Percentiles rank a stretch among this genome's conserved stretches.
Evolutionary conservation across 2,113 vertebrate genomes (phyloP).

Genomic region (Triplophysa tibetana): DNA sequence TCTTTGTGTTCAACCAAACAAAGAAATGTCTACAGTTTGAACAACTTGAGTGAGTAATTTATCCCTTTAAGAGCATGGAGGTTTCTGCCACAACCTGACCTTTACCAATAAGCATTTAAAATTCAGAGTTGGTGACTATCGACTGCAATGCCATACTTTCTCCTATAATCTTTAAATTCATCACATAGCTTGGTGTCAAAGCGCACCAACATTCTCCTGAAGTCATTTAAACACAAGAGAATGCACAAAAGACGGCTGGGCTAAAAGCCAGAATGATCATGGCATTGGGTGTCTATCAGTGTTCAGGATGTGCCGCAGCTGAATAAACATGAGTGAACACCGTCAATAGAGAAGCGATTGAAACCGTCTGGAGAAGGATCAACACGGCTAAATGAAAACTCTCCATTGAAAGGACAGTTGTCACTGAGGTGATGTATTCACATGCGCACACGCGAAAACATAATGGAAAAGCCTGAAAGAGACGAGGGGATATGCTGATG

Average conservation of each 20-base stretch:
- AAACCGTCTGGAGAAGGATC: conserved; percentile 24
- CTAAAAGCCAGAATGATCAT: conserved; percentile 17
- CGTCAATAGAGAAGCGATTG: conserved; percentile 54
- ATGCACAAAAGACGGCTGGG: conserved; percentile 1
- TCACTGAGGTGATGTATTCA: conserved; percentile 36
- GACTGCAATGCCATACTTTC: not conserved
- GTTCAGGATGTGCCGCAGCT: conserved; percentile 43
- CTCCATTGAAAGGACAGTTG: conserved; percentile 47
- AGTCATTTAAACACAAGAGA: not conserved
- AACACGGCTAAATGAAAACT: conserved; percentile 44
- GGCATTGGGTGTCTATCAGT: conserved; percentile 43
- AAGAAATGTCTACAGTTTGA: too few species aligned
- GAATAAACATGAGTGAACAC: conserved; percentile 56
- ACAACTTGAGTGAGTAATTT: too few species aligned
- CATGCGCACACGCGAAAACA: conserved; percentile 33
- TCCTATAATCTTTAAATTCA: conserved; percentile 18
- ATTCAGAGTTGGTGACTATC: not conserved
- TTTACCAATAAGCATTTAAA: not conserved
- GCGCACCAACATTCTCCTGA: conserved; percentile 2
- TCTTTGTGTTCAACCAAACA: too few species aligned
- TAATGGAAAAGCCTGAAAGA: conserved; percentile 37
- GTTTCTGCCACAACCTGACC: not conserved
- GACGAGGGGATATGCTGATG: conserved; percentile 30
- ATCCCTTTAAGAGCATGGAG: not conserved
- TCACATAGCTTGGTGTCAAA: not conserved